Conservation (phyloP, 2,113 vertebrate genomes). For the Microtus pennsylvanicus region DNA sequence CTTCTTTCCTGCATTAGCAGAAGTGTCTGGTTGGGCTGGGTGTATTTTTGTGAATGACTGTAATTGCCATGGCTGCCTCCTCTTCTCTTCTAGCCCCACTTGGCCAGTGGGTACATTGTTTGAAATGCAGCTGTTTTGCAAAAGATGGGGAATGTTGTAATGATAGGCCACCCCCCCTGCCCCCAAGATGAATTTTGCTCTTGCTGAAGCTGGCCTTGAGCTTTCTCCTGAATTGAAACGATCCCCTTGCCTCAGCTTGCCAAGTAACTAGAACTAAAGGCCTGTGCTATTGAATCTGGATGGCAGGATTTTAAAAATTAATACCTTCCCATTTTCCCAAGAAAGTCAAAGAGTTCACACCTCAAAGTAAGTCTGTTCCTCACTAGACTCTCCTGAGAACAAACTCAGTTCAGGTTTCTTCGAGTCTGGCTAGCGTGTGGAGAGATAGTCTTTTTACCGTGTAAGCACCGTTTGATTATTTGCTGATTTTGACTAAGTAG, state of each 20-base stretch:
- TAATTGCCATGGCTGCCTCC: background rate
- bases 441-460: background rate
- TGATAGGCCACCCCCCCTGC: background rate
- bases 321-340: background rate
- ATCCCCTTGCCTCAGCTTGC: background rate
- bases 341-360: background rate
- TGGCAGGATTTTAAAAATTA: background rate
- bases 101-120: background rate
- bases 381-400: background rate
- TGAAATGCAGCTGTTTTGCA: constrained; percentile 55
- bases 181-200: background rate
- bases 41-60: background rate
- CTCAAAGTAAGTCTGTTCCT: background rate
- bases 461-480: background rate
- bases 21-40: background rate
- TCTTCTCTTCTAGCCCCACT: background rate
- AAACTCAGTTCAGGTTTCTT: background rate
- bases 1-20: background rate
- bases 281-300: background rate
- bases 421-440: background rate
- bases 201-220: background rate
- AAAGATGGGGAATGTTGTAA: background rate
- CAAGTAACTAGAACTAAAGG: background rate
- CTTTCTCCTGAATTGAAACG: background rate
- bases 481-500: background rate